A percentile compares a stretch with the other conserved stretches of the same genome.
Conservation (phyloP, 2,797 vertebrate genomes). For the Epinephelus malabaricus region DNA sequence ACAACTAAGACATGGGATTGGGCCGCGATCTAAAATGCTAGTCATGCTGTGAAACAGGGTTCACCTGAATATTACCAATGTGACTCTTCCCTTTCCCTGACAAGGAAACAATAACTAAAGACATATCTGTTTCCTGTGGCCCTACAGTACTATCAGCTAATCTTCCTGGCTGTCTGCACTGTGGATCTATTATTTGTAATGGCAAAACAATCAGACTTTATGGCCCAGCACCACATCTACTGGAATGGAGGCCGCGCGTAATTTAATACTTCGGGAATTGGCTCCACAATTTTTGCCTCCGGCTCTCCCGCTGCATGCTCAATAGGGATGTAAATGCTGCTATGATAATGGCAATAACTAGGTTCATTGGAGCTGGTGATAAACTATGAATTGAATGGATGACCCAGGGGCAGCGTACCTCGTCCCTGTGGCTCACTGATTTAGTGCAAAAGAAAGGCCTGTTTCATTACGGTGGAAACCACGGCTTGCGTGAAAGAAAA, state of each 20-base stretch:
- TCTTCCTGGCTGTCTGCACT: constrained; percentile 79
- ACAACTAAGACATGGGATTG: too few species aligned
- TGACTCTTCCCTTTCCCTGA: constrained; percentile 39
- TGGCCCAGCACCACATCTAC: constrained; percentile 83
- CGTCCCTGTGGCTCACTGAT: constrained; percentile 76
- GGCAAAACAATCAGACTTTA: constrained; percentile 90
- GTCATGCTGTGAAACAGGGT: constrained; percentile 12
- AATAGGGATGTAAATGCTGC: constrained; percentile 85
- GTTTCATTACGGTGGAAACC: constrained; percentile 75
- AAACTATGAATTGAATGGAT: constrained; percentile 82
- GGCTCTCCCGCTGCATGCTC: constrained; percentile 79
- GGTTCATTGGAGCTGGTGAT: constrained; percentile 84
- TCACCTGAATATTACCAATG: constrained; percentile 26
- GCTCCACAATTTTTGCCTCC: constrained; percentile 80
- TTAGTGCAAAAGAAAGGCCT: constrained; percentile 65
- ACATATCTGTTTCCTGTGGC: constrained; percentile 79
- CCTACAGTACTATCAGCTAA: constrained; percentile 76
- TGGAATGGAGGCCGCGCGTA: constrained; percentile 82
- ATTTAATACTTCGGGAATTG: constrained; percentile 87
- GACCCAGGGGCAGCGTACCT: constrained; percentile 77
- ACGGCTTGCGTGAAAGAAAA: constrained; percentile 72
- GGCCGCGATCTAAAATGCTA: not conserved
- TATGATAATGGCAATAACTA: constrained; percentile 87
- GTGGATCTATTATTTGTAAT: constrained; percentile 88
- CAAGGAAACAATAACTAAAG: constrained; percentile 73